phyloP scores from a whole-genome alignment of 2,113 vertebrate species.

The Hiodon alosoides region DNA sequence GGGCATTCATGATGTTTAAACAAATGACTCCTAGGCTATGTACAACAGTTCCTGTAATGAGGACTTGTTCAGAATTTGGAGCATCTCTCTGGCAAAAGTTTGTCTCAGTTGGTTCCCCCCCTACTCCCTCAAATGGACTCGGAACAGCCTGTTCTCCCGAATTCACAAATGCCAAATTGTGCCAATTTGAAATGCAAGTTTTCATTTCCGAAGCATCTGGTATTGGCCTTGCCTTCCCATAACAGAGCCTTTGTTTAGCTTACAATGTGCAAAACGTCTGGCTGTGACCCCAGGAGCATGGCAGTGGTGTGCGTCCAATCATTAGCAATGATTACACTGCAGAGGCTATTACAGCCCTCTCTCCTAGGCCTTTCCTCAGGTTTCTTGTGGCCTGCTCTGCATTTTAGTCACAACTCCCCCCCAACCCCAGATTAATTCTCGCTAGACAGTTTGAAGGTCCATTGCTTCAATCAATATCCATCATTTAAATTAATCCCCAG shows the following conservation, averaged over 20 bases:
- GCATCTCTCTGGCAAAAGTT: neutral
- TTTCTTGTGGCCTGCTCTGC: slow-evolving; percentile 14
- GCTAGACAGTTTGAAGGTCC: slow-evolving; percentile 34
- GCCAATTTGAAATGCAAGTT: slow-evolving; percentile 1
- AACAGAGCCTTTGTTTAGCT: slow-evolving; percentile 17
- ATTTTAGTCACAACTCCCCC: slow-evolving; percentile 28
- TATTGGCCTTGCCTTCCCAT: slow-evolving; percentile 8
- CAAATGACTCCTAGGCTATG: neutral
- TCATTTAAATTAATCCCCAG: slow-evolving; percentile 34
- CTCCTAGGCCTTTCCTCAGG: slow-evolving; percentile 16
- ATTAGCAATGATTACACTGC: slow-evolving; percentile 30
- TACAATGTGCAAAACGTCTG: slow-evolving; percentile 19
- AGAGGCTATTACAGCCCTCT: slow-evolving; percentile 25
- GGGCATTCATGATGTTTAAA: slow-evolving; percentile 7
- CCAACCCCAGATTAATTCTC: slow-evolving; percentile 25
- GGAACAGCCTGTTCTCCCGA: neutral
- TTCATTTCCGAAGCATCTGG: slow-evolving; percentile 9
- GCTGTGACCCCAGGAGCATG: neutral
- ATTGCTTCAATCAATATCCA: slow-evolving; percentile 36
- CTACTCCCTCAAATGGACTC: neutral
- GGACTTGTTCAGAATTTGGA: neutral
- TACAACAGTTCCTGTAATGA: neutral
- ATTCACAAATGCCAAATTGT: neutral
- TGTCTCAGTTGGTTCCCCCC: neutral
- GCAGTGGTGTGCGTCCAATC: slow-evolving; percentile 21